phyloP scores from a whole-genome alignment of 2,888 invertebrate genomes.

The Torymus aiolomorphi region DNA sequence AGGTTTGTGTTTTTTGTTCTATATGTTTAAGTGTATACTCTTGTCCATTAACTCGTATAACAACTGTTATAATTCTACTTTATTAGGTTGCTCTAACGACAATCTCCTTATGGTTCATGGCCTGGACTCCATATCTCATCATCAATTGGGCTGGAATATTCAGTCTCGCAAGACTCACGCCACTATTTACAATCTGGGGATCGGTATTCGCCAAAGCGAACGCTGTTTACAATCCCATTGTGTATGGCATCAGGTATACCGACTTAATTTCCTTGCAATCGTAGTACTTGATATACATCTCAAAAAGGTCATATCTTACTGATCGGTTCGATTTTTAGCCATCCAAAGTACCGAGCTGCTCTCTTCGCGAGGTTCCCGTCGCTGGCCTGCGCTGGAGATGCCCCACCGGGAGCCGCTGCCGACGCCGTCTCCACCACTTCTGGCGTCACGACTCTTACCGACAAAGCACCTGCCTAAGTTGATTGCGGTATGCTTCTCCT shows the following conservation, averaged over 20 bases:
- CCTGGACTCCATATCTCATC: slow-evolving; percentile 83
- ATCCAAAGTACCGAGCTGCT: slow-evolving; percentile 86
- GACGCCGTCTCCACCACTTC: slow-evolving; percentile 83
- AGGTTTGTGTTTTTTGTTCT: slow-evolving; percentile 76
- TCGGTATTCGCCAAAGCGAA: slow-evolving; percentile 86
- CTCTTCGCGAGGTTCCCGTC: slow-evolving; percentile 87
- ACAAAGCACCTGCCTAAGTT: slow-evolving; percentile 81
- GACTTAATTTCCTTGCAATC: too few relatives aligned
- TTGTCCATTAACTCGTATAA: too few relatives aligned
- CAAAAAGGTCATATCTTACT: background rate
- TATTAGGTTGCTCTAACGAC: slow-evolving; percentile 79
- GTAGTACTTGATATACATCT: too few relatives aligned
- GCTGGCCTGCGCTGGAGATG: slow-evolving; percentile 80
- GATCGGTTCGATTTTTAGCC: slow-evolving; percentile 76
- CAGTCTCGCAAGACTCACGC: slow-evolving; percentile 83
- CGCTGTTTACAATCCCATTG: slow-evolving; percentile 78
- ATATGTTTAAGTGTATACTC: too few relatives aligned
- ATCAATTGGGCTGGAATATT: slow-evolving; percentile 90
- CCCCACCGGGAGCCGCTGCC: slow-evolving; percentile 75
- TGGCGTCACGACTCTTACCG: slow-evolving; percentile 81
- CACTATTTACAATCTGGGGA: slow-evolving; percentile 91
- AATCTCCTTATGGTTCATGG: slow-evolving; percentile 81
- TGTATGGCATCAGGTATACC: slow-evolving; percentile 77
- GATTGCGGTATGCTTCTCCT: background rate
- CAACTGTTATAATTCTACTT: background rate